Evolutionary conservation across 2,113 vertebrate species (phyloP), one percentile per base, ranked within the genome.

Genomic region (Trachemys scripta): DNA sequence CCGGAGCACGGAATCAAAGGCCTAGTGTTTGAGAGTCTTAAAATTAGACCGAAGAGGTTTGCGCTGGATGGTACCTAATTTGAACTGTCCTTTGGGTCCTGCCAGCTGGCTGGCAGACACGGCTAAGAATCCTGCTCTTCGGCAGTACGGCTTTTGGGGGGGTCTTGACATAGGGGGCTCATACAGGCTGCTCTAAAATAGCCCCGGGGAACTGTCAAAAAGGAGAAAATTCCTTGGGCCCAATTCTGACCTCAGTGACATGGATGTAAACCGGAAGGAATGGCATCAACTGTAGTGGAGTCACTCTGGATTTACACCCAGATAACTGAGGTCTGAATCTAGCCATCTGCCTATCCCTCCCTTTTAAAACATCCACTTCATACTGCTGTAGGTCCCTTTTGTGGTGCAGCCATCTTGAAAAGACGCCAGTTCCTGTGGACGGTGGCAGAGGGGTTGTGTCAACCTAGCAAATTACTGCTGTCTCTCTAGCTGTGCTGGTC

Each of bases 11-110:
- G 53, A 69, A 84, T 92, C 57, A 85, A 95, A 94, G 95, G 92
- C 6, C 0, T 53, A 27, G 54, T 78, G 86, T 95, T 84, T 22
- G 6, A 57, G 81, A 45, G 3, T 56, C 35, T 84, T 62, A 1
- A 35, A 35, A 80, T 69, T 14, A 19, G 5, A 51, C 56, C 0
- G 7, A 82, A 79, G 88, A 54, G 84, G 88, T 92, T 90, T 79
- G 93, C 85, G 81, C 89, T 75, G 92, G 87, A 85, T n/a, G 35
- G 53, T 76, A 56, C 84, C 0, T n/a, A 84, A 89, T 83, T 76
- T 81, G 22, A 90, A 85, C 94, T 89, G 80, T 85, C 87, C 1
- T 0, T 65, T 29, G 59, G 19, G 59, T n/a, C 53, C 3, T n/a
- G 65, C 35, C 31, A n/a, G 62, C 62, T 8, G 10, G 10, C 72